Conservation (phyloP, 2,888 invertebrate genomes). For the Pecten maximus region DNA sequence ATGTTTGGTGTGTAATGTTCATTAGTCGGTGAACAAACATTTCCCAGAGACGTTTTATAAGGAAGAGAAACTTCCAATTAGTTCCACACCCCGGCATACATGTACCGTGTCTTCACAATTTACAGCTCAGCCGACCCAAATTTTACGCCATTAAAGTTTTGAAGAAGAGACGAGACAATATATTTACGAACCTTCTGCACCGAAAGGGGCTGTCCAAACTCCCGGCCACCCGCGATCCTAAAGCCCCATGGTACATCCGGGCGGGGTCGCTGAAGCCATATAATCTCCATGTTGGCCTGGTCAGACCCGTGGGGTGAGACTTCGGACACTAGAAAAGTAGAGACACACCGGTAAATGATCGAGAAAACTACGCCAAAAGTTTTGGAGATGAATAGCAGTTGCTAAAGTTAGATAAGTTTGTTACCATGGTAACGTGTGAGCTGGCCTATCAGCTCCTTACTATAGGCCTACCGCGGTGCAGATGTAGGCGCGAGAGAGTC, state of each 20-base stretch:
- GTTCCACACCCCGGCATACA: neutral
- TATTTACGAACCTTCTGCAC: constrained; percentile 79
- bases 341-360: constrained; percentile 49
- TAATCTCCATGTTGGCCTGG: constrained; percentile 74
- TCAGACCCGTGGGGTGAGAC: constrained; percentile 39
- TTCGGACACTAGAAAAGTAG: constrained; percentile 47
- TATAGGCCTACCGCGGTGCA: neutral
- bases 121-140: constrained; percentile 33
- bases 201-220: constrained; percentile 77
- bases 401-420: constrained; percentile 63
- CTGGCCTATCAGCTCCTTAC: constrained; percentile 37
- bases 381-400: constrained; percentile 53
- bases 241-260: constrained; percentile 81
- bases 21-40: neutral
- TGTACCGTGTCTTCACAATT: neutral
- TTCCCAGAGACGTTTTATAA: neutral
- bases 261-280: constrained; percentile 79
- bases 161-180: constrained; percentile 33
- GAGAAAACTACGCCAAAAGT: constrained; percentile 42
- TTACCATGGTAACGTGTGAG: constrained; percentile 59
- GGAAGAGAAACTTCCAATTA: neutral
- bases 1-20: neutral
- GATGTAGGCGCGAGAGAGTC: constrained; percentile 11
- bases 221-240: constrained; percentile 80
- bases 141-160: constrained; percentile 31